These are phyloP conservation scores for Belonocnema kinseyi DNA, from an alignment of 1,140 invertebrate species.

Conservation along the genomic window DNA sequence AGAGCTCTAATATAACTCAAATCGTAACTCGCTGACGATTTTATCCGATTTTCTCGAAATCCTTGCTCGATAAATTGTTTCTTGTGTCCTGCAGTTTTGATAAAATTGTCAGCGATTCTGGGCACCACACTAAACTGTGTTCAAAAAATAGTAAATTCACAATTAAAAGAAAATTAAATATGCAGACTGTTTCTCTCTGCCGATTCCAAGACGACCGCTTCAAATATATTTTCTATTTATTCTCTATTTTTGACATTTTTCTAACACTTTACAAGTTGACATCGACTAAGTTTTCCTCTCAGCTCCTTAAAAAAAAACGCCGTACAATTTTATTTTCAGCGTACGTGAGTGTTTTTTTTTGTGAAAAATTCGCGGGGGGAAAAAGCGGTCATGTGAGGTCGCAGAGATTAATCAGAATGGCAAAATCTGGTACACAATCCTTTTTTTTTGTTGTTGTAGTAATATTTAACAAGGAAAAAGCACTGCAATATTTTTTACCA, in stretches of 20 bases:
- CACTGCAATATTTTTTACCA: conserved; percentile 75
- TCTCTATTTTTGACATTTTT: conserved; percentile 32
- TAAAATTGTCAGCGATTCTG: conserved; percentile 68
- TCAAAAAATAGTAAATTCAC: conserved; percentile 66
- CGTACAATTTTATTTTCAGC: neutral
- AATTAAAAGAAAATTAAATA: conserved; percentile 54
- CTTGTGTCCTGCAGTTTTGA: conserved; percentile 42
- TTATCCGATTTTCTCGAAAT: conserved; percentile 57
- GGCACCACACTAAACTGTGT: conserved; percentile 74
- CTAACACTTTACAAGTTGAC: conserved; percentile 19
- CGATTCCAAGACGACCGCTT: conserved; percentile 64
- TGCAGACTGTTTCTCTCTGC: conserved; percentile 57
- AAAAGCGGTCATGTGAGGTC: conserved; percentile 1
- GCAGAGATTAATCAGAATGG: neutral
- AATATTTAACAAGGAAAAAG: conserved; percentile 56
- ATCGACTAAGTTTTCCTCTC: neutral
- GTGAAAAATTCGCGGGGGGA: neutral
- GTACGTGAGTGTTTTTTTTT: neutral
- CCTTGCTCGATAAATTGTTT: conserved; percentile 58
- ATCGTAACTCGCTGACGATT: conserved; percentile 65
- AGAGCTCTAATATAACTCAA: conserved; percentile 68
- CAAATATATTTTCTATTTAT: conserved; percentile 1
- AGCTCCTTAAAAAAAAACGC: no score
- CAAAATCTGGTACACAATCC: conserved; percentile 45
- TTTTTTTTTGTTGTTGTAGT: conserved; percentile 63